Evolutionary conservation across 1,140 invertebrate genomes (phyloP).

Genomic region (Drosophila auraria): DNA sequence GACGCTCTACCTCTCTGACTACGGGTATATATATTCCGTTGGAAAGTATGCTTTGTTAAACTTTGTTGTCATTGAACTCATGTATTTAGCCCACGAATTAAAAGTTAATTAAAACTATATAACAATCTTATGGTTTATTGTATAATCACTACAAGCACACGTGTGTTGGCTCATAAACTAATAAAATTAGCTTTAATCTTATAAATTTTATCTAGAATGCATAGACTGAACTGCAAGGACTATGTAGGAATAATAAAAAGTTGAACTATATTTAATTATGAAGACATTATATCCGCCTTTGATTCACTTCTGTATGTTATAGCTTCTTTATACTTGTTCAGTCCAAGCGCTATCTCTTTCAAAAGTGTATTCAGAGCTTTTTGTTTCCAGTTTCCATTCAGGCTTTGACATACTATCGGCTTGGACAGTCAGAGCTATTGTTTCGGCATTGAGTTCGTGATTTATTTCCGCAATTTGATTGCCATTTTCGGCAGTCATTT

Average conservation of each 20-base stretch:
- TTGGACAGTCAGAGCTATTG: constrained; percentile 29
- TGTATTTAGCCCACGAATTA: too few species aligned
- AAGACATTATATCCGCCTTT: not conserved
- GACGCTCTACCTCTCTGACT: not conserved
- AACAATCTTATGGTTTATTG: too few species aligned
- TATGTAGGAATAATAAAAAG: not conserved
- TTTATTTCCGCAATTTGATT: constrained; percentile 47
- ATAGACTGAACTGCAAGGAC: not conserved
- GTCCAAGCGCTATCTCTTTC: constrained; percentile 16
- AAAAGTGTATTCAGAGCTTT: constrained; percentile 8
- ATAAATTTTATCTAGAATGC: not conserved
- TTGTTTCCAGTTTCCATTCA: constrained; percentile 29
- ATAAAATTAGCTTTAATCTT: too few species aligned
- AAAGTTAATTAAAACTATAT: too few species aligned
- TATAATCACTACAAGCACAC: not conserved
- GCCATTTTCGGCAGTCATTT: constrained; percentile 25
- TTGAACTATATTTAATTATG: not conserved
- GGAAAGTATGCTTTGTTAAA: not conserved
- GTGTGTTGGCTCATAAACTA: too few species aligned
- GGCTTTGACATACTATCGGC: constrained; percentile 36
- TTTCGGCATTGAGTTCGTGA: constrained; percentile 49
- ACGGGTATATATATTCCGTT: constrained; percentile 1
- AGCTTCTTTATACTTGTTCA: constrained; percentile 11
- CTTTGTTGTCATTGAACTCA: too few species aligned
- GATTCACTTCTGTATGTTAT: not conserved